Base-by-base conservation (phyloP, 2,113 vertebrate species). In the Bambusicola thoracicus region DNA sequence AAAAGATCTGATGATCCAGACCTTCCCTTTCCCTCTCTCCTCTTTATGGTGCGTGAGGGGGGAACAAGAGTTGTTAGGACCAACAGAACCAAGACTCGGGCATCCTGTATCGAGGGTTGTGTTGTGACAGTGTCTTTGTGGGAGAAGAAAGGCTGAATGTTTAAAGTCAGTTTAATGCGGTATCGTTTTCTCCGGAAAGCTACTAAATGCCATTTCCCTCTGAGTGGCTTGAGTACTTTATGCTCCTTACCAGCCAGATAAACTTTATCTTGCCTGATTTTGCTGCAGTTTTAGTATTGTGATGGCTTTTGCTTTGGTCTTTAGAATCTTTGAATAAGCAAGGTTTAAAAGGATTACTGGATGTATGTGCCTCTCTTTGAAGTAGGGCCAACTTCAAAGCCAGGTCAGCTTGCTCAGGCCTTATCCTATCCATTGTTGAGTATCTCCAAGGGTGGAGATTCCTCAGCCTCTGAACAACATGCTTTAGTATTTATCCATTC, bases 81-180 rank as follows among this genome's bases (percentile, higher is more conserved):
- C 12, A 63, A 49, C 36, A 49, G 70, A 81, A 69, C 11, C 17
- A 49, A 79, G 83, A 36, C n/a, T 25, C 46, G 17, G 12, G 34
- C 15, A 9, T 58, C 27, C 7, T 62, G 21, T 53, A 25, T 62
- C 3, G 0, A 11, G 59, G 51, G 43, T 59, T 2, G 2, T 21
- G 49, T 5, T 74, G 75, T 32, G 21, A 29, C 27, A 48, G 11
- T 16, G 24, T 32, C 53, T 70, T 74, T 10, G 5, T 61, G 48
- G 21, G 53, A 66, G 32, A 72, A 88, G 44, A 22, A 74, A 76
- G 70, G 53, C 18, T 8, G 4, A 8, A 34, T 41, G 27, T 44
- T 85, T 85, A 44, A 81, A 75, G 41, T 48, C 58, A 72, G 38
- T 79, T 91, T 91, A 81, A 51, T 10, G 16, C 9, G 4, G 21